Base-by-base conservation (phyloP, 92 coral and sea anemone genomes). In the Nematostella vectensis region DNA sequence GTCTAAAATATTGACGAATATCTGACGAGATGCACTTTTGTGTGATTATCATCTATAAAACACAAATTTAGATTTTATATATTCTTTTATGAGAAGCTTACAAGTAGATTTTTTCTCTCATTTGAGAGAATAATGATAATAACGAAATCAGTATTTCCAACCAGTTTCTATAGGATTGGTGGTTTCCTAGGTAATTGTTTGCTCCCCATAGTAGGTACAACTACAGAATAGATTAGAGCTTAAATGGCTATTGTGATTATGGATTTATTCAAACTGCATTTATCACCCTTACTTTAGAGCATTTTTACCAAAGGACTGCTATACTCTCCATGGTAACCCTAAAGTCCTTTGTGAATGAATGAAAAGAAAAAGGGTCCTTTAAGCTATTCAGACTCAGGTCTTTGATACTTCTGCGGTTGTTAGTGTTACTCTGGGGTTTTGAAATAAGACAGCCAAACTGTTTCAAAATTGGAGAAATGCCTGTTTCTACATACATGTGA, bases 101-200 rank as follows among this genome's bases (percentile, higher is more conserved):
- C n/a, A n/a, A n/a, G n/a, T n/a, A n/a, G n/a, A n/a, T n/a, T n/a
- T n/a, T n/a, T n/a, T n/a, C n/a, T n/a, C n/a, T n/a, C n/a, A n/a
- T n/a, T n/a, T n/a, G n/a, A n/a, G n/a, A n/a, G n/a, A n/a, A n/a
- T n/a, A n/a, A n/a, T n/a, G n/a, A n/a, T n/a, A n/a, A n/a, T n/a
- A n/a, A n/a, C n/a, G n/a, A n/a, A n/a, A n/a, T n/a, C n/a, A n/a
- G n/a, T n/a, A n/a, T n/a, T n/a, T n/a, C n/a, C n/a, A n/a, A n/a
- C n/a, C n/a, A 17, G 71, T 85, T 58, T 48, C 95, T 86, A 75
- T 85, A 71, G 84, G 75, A 75, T 75, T 72, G 75, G 83, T 80
- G 58, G 95, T 80, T 43, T 57, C 84, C 70, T 57, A 62, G 76
- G 95, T 78, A 80, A 85, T 85, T 85, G 88, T 85, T 80, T 75